A percentile compares a stretch with the other conserved stretches of the same genome.
Conservation (phyloP, 2,113 vertebrate species). For the Sylvilagus bachmani region DNA sequence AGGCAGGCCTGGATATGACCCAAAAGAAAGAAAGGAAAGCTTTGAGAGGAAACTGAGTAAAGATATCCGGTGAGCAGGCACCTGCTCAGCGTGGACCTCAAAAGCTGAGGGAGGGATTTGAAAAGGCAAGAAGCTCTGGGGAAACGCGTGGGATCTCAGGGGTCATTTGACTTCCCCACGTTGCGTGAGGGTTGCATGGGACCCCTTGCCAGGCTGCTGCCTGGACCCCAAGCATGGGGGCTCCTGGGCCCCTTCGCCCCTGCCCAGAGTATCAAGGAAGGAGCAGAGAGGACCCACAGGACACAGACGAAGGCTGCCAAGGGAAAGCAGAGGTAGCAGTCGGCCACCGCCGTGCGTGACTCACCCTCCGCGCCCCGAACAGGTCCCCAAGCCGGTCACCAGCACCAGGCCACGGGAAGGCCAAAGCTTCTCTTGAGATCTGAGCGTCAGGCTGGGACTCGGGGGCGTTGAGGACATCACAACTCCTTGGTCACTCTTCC, state of each 20-base stretch:
- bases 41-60: not conserved
- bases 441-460: not conserved
- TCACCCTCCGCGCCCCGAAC: not conserved
- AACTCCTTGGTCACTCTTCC: slow-evolving; percentile 74
- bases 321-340: not conserved
- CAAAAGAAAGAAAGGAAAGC: too few relatives aligned
- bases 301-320: rapidly evolving
- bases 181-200: too few relatives aligned
- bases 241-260: not conserved
- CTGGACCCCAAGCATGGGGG: too few relatives aligned
- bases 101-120: not conserved
- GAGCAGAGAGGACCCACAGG: rapidly evolving
- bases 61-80: rapidly evolving
- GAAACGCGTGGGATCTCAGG: not conserved
- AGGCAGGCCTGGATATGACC: too few relatives aligned
- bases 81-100: rapidly evolving
- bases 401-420: not conserved
- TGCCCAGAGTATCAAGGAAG: not conserved
- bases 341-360: not conserved
- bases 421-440: not conserved
- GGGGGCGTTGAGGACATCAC: slow-evolving; percentile 54
- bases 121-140: not conserved
- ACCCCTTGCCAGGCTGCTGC: too few relatives aligned
- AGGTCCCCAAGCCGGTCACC: not conserved
- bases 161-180: not conserved